Base-by-base conservation (phyloP, 2,113 vertebrate species). In the Ahaetulla prasina region DNA sequence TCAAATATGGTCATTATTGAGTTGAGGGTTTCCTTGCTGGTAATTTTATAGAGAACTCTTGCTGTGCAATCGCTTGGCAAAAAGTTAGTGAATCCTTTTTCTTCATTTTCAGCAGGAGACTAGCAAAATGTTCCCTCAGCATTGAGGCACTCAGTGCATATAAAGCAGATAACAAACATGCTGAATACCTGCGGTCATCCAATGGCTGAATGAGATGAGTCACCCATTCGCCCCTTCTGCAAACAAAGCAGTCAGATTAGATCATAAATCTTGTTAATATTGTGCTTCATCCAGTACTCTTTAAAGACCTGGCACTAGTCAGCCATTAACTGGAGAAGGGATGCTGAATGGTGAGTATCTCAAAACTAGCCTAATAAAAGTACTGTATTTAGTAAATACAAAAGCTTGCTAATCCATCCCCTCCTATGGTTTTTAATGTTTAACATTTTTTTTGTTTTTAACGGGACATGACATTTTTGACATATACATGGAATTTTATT, bases 401-500 rank as follows among this genome's bases (percentile, higher is more conserved):
- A 43, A 20, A 39, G 3, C 35, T 43, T 80, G 74, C 74, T 43
- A 43, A 23, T 80, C 74, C 18, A 43, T 20, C 18, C 0, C 74
- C 35, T 80, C n/a, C 16, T 43, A 80, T 8, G 18, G 35, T 43
- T 1, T 3, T 80, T 22, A 1, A 23, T 43, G 18, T n/a, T n/a
- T n/a, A n/a, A n/a, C n/a, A n/a, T n/a, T n/a, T n/a, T n/a, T n/a
- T n/a, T n/a, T n/a, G n/a, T 43, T 80, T 43, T 80, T 30, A 94
- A 95, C 90, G 93, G 92, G 85, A 39, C 74, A 92, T 88, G 22
- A 52, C 52, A 39, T 54, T 43, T 80, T 94, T 80, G 74, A 88
- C 90, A 74, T 95, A 74, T 95, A 85, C 93, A 94, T 25, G 87
- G 93, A 94, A 92, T 96, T 97, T 93, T 96, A 94, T 96, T 97